Conservation (phyloP, 1,140 invertebrate genomes). For the Brachionus calyciflorus region DNA sequence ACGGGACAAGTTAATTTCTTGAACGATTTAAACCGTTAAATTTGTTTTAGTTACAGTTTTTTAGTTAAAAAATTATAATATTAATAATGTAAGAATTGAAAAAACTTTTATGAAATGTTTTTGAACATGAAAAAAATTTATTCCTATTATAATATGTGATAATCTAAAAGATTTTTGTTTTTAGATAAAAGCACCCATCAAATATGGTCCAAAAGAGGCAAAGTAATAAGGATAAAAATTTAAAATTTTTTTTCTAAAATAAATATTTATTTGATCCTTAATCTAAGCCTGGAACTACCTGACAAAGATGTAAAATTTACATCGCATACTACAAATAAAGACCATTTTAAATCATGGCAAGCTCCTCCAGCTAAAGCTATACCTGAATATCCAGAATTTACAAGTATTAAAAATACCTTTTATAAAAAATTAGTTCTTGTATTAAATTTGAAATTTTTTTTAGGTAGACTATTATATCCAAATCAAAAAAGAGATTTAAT, state of each 20-base stretch:
- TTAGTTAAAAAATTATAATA: too few species aligned
- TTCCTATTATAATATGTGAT: too few species aligned
- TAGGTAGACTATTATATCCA: constrained; percentile 18
- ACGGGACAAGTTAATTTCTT: too few species aligned
- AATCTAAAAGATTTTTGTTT: neutral
- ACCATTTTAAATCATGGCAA: constrained; percentile 23
- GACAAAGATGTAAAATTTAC: constrained; percentile 31
- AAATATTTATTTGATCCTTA: neutral
- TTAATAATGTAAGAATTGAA: too few species aligned
- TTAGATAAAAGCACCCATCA: neutral
- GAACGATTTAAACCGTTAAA: too few species aligned
- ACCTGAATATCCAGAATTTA: constrained; percentile 37
- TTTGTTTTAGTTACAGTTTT: too few species aligned
- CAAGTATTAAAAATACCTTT: neutral
- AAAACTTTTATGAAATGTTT: too few species aligned
- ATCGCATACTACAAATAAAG: constrained; percentile 32
- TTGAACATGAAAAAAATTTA: too few species aligned
- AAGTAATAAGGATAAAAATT: neutral
- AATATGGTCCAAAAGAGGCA: constrained; percentile 10
- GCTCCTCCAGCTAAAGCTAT: neutral
- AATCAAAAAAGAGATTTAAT: constrained; percentile 12
- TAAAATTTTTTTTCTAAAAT: neutral
- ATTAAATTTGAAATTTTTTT: too few species aligned
- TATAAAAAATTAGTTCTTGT: neutral
- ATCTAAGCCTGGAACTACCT: constrained; percentile 22